Conservation (phyloP, 2,888 invertebrate genomes). For the Diadromus collaris region DNA sequence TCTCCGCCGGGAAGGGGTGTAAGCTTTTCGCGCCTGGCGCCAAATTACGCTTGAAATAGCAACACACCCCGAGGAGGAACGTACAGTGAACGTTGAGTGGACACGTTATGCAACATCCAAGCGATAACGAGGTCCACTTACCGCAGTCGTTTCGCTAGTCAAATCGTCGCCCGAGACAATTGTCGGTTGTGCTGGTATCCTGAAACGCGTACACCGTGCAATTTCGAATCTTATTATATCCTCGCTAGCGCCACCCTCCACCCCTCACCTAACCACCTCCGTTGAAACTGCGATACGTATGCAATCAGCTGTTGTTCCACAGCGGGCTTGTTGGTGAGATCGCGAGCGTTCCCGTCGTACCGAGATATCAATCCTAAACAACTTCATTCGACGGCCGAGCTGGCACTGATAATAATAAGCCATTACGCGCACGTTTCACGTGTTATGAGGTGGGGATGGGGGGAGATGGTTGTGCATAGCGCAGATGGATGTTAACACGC, state of each 20-base stretch:
- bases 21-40: neutral
- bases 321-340: constrained; percentile 31
- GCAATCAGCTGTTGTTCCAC: constrained; percentile 24
- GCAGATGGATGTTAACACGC: constrained; percentile 71
- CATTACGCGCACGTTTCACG: constrained; percentile 72
- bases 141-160: constrained; percentile 36
- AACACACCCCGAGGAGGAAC: neutral
- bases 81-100: neutral
- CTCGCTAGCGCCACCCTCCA: neutral
- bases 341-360: constrained; percentile 30
- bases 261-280: neutral
- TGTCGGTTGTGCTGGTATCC: constrained; percentile 24
- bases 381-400: constrained; percentile 71
- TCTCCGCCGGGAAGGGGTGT: neutral
- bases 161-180: constrained; percentile 13
- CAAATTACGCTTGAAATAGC: neutral
- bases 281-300: constrained; percentile 18
- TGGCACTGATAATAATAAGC: constrained; percentile 71
- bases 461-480: constrained; percentile 17
- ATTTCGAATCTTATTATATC: constrained; percentile 2
- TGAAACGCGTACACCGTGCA: constrained; percentile 3
- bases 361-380: constrained; percentile 69
- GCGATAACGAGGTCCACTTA: constrained; percentile 50
- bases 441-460: constrained; percentile 57
- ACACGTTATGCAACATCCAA: neutral